Base-by-base conservation (phyloP, 2,113 vertebrate species). In the Coreoperca whiteheadi region DNA sequence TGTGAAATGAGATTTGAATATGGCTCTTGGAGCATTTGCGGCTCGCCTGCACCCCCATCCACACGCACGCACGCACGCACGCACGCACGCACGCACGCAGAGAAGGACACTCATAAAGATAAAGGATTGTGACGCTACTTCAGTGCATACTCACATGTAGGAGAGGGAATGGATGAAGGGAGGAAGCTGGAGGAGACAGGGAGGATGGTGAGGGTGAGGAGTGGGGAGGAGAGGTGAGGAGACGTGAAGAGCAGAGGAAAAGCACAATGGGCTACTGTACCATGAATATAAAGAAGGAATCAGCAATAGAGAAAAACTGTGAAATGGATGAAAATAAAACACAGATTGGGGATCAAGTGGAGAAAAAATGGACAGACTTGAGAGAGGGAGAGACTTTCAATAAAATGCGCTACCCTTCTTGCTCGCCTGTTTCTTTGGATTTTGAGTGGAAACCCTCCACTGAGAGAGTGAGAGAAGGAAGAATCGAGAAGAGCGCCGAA, bases 1-100 rank as follows among this genome's bases (percentile, higher is more conserved):
- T 89, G 90, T 91, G 90, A 94, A 91, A 94, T 91, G 86, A 91
- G 88, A 94, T 93, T 93, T 91, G 91, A 93, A 94, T 91, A 89
- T 89, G 89, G 92, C 85, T 91, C 86, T 88, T 32, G 75, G 81
- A 91, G 88, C 59, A 43, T 86, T 86, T 80, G 76, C 41, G 66
- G 73, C 69, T 83, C 6, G 79, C 74, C 78, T 54, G 48, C 72
- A 20, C 66, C 54, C 1, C 28, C 53, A 23, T 9, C 21, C 23
- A 18, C 41, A 1, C 6, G 28, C 66, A 30, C 56, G 30, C 53
- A 68, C 18, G 20, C 54, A 63, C 34, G 81, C 16, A 74, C 41
- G 34, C 18, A 48, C 11, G 48, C 18, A 14, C 30, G 51, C 53
- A 56, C 21, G 46, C n/a, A 79, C 16, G 56, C 30, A 81, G 70